Conservation (phyloP, 2,888 invertebrate species). For the Pterostichus madidus region DNA sequence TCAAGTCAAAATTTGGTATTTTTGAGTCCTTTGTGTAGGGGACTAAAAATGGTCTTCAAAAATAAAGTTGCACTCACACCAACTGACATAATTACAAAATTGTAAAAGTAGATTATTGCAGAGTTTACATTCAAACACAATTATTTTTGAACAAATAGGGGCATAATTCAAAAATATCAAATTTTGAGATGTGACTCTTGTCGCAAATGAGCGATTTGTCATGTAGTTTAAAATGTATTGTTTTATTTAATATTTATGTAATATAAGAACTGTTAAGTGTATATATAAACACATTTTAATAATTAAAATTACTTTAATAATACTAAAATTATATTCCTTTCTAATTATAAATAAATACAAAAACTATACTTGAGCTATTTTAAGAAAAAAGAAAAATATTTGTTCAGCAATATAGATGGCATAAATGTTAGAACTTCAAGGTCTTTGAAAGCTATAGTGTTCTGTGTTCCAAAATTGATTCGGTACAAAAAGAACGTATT, state of each 20-base stretch:
- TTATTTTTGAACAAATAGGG: too few relatives aligned
- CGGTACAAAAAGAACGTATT: too few relatives aligned
- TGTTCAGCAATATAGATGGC: constrained; percentile 31
- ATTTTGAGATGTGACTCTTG: too few relatives aligned
- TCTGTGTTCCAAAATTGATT: constrained; percentile 25
- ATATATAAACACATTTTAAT: not conserved
- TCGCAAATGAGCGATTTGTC: too few relatives aligned
- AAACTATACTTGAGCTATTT: not conserved
- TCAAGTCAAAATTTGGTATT: too few relatives aligned
- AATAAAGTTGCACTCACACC: too few relatives aligned
- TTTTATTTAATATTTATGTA: not conserved
- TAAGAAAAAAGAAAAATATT: not conserved
- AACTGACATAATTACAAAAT: too few relatives aligned
- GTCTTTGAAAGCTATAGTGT: constrained; percentile 28
- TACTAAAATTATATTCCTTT: not conserved
- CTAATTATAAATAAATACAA: not conserved
- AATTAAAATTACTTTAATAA: not conserved
- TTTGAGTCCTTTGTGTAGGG: too few relatives aligned
- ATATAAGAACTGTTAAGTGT: not conserved
- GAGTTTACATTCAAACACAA: too few relatives aligned
- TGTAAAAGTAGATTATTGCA: too few relatives aligned
- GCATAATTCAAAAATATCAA: too few relatives aligned
- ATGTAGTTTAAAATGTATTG: not conserved
- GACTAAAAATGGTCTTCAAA: too few relatives aligned
- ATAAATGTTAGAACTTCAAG: constrained; percentile 41